Evolutionary conservation across 2,797 vertebrate genomes (phyloP).

Genomic region (Erethizon dorsatum): DNA sequence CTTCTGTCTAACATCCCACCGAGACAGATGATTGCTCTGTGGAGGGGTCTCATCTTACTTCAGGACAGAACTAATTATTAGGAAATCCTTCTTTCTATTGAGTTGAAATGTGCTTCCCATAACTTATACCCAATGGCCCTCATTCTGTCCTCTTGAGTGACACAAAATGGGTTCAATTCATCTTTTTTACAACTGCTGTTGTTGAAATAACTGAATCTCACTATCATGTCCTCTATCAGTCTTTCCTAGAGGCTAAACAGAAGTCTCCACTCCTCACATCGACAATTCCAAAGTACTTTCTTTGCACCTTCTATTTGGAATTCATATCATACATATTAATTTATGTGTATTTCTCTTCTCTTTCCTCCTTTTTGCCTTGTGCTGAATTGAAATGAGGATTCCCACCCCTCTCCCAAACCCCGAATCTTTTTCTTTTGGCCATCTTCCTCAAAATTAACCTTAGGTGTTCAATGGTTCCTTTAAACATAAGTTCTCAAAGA

Average conservation of each 20-base stretch:
- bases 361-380: slow-evolving; percentile 9
- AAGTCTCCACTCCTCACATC: slow-evolving; percentile 65
- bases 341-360: slow-evolving; percentile 13
- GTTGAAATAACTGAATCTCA: slow-evolving; percentile 47
- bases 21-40: slow-evolving; percentile 61
- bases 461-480: slow-evolving; percentile 5
- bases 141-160: slow-evolving; percentile 66
- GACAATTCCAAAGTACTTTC: slow-evolving; percentile 60
- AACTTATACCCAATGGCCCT: slow-evolving; percentile 72
- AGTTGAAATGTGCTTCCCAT: slow-evolving; percentile 65
- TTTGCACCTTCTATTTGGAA: slow-evolving; percentile 68
- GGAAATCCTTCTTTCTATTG: slow-evolving; percentile 70
- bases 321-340: slow-evolving; percentile 60
- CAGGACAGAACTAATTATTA: slow-evolving; percentile 78
- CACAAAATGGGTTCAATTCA: slow-evolving; percentile 72
- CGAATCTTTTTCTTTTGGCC: slow-evolving; percentile 25
- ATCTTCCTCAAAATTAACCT: background rate
- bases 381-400: background rate
- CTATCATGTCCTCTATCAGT: slow-evolving; percentile 61
- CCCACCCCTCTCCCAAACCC: rapidly evolving
- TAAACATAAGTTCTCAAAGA: slow-evolving; percentile 39
- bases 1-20: slow-evolving; percentile 43
- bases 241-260: slow-evolving; percentile 71
- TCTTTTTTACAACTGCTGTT: slow-evolving; percentile 73
- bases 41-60: slow-evolving; percentile 65